A percentile compares a stretch with the other conserved stretches of the same genome.
Conservation (phyloP, 1,140 invertebrate species). For the Leptestheria dahalacensis region DNA sequence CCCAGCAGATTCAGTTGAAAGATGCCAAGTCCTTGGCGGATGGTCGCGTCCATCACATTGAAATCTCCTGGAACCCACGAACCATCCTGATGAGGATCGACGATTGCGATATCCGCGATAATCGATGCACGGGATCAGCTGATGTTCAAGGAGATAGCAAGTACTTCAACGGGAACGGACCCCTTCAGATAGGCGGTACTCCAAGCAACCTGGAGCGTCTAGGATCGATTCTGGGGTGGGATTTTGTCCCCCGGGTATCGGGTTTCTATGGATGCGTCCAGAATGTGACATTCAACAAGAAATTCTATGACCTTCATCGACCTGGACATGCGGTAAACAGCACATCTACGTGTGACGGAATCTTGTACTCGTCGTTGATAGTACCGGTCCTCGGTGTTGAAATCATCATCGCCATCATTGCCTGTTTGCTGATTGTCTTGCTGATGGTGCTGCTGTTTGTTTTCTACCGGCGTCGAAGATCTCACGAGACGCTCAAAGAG, state of each 20-base stretch:
- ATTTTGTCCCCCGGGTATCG: constrained; percentile 41
- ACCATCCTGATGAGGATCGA: constrained; percentile 27
- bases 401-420: constrained; percentile 66
- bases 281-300: constrained; percentile 64
- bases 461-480: constrained; percentile 53
- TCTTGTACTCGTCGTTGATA: not conserved
- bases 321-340: constrained; percentile 16
- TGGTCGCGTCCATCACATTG: constrained; percentile 62
- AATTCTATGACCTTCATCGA: constrained; percentile 28
- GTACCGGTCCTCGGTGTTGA: constrained; percentile 28
- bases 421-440: constrained; percentile 39
- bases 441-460: constrained; percentile 48
- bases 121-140: constrained; percentile 25
- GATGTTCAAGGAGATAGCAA: constrained; percentile 51
- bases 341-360: constrained; percentile 14
- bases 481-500: constrained; percentile 71
- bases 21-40: constrained; percentile 51
- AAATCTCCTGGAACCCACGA: constrained; percentile 53
- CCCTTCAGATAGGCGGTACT: constrained; percentile 70
- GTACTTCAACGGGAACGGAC: constrained; percentile 73
- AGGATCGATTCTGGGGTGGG: constrained; percentile 39
- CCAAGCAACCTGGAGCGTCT: constrained; percentile 43
- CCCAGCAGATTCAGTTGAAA: constrained; percentile 46
- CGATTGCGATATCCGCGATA: constrained; percentile 17
- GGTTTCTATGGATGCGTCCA: constrained; percentile 71